Conservation (phyloP, 2,113 vertebrate genomes). For the Solenodon paradoxus region DNA sequence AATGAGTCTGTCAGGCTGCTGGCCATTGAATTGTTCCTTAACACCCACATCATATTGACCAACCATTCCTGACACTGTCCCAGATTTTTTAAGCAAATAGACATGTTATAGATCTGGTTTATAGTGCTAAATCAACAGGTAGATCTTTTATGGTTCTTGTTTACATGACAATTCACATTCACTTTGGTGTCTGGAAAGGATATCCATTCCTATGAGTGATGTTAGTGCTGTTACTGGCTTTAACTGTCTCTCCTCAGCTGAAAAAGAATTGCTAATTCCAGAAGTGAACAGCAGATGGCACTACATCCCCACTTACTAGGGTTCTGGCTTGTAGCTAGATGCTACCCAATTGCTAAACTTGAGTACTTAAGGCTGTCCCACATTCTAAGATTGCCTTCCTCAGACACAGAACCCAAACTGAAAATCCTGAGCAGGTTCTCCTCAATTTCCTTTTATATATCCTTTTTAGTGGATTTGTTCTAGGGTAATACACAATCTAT, state of each 20-base stretch:
- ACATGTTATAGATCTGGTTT: background rate
- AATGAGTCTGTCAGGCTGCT: background rate
- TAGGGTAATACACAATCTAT: background rate
- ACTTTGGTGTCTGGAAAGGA: background rate
- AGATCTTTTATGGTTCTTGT: background rate
- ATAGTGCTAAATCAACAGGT: background rate
- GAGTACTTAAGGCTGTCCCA: background rate
- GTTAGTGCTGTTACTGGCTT: background rate
- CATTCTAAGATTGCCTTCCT: background rate
- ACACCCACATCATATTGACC: background rate
- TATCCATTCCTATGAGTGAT: background rate
- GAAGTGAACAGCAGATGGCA: constrained; percentile 74
- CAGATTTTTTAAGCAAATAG: background rate
- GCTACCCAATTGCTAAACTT: background rate
- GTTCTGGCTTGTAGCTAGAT: background rate
- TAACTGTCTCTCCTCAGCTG: too few species aligned
- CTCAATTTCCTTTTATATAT: background rate
- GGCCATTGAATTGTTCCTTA: background rate
- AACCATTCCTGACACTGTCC: background rate
- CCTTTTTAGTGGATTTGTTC: background rate
- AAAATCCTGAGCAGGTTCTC: background rate
- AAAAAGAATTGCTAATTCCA: background rate
- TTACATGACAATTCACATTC: background rate
- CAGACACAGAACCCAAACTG: background rate
- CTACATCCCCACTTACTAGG: constrained; percentile 3